Base-by-base conservation (phyloP, 2,888 invertebrate genomes). In the Alviniconcha strummeri region DNA sequence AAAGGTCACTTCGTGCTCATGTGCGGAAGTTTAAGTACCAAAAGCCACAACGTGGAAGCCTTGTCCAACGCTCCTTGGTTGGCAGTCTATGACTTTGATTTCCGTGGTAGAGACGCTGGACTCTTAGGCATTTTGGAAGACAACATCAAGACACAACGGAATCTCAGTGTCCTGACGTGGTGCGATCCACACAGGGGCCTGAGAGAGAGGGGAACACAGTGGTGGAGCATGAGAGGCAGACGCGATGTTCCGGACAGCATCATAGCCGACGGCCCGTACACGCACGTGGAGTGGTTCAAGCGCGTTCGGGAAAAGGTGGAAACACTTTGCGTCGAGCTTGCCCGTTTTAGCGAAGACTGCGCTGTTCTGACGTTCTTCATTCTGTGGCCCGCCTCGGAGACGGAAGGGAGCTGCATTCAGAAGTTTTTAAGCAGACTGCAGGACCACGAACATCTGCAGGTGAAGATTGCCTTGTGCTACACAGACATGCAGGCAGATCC, bases 1-100 rank as follows among this genome's bases (percentile, higher is more conserved):
- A 85, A 85, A 19, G 88, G 88, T 19, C 86, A 88, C 83, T 88
- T 85, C 81, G 84, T 90, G 55, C 83, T 90, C 4, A 54, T 89
- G 7, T 75, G 84, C 54, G 88, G 86, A 67, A 83, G 84, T n/a
- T 69, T 84, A 9, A 75, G 81, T 4, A 54, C 60, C 17, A 78
- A 74, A 3, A 69, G 78, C 3, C 72, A 83, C 19, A 64, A 86
- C 64, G 52, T 88, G 57, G 78, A 83, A 13, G 83, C 84, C 57
- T 79, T 89, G 57, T 83, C 87, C 9, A 64, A 77, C 4, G 84
- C 86, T 19, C 87, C 88, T 17, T 89, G 89, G 89, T 75, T 88
- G 64, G 85, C 86, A 54, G 89, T 89, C 8, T 89, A 80, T 56
- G 85, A 85, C 76, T 84, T 85, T 77, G 85, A 85, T 19, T 54